Conservation (phyloP, 2,113 vertebrate genomes). For the Dicerorhinus sumatrensis region DNA sequence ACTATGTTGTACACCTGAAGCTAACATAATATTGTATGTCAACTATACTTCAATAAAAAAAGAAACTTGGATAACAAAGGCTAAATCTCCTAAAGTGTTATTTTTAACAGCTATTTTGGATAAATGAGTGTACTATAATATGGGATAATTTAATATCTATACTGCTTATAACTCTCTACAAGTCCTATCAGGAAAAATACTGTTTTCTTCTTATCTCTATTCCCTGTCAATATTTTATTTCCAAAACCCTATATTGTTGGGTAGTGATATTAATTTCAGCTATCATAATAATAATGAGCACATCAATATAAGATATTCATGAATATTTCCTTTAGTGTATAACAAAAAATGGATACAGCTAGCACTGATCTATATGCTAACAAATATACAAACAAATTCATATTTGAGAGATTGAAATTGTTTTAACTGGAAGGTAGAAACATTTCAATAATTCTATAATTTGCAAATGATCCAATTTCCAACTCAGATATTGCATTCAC, state of each 20-base stretch:
- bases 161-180: too few species aligned
- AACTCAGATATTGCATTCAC: background rate
- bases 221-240: background rate
- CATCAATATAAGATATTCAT: background rate
- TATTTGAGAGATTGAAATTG: background rate
- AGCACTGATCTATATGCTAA: background rate
- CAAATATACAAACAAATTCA: background rate
- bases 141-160: background rate
- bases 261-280: background rate
- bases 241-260: background rate
- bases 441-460: background rate
- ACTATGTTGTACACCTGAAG: too few species aligned
- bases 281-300: background rate
- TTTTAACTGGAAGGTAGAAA: background rate
- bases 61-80: background rate
- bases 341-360: background rate
- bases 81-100: background rate
- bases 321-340: background rate
- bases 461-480: background rate
- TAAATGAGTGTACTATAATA: background rate
- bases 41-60: background rate
- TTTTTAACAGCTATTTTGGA: background rate
- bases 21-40: too few species aligned
- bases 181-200: background rate
- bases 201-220: background rate